Evolutionary conservation across 2,113 vertebrate genomes (phyloP), one percentile per base, ranked within the genome.

Genomic region (Trochalopteron elliotii): DNA sequence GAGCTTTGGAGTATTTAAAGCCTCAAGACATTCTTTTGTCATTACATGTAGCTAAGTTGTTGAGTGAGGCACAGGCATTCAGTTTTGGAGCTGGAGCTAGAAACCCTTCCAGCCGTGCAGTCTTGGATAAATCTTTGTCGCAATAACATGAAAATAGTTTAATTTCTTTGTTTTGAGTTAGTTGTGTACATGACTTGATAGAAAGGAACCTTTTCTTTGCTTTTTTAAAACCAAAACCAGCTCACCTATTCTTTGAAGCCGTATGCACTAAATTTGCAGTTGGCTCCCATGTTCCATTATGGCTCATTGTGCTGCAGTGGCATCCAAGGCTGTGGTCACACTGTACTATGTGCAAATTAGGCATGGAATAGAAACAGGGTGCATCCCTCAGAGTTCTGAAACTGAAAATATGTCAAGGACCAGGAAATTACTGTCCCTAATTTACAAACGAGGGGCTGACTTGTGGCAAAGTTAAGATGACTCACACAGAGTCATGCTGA

Each of bases 391-490:
- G 88, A 96, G 64, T 63, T 91, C 61, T 31, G 47, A 49, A 70
- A 52, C 72, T 71, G 79, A 90, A 83, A 90, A 94, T 83, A 71
- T 13, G 7, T 63, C 69, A 89, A 87, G 45, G 52, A 63, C 35
- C 49, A 84, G 89, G 72, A 93, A 96, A 90, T 96, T 83, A 67
- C 60, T 81, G 80, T 78, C 72, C 56, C 79, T 88, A 61, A 89
- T 89, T 93, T 79, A 92, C 90, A 93, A 83, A 75, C 0, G 7
- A 89, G 57, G 44, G 64, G 40, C 87, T 90, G 88, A 83, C 68
- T 55, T 3, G 53, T 89, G 83, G 60, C 80, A 94, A 69, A 57
- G 49, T 89, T 92, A 30, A 47, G 80, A 75, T 93, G 96, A 94
- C 40, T 95, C 90, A 87, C 37, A 12, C 80, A 61, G 44, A 74